phyloP scores from a whole-genome alignment of 1,140 invertebrate genomes.

The Penaeus japonicus region DNA sequence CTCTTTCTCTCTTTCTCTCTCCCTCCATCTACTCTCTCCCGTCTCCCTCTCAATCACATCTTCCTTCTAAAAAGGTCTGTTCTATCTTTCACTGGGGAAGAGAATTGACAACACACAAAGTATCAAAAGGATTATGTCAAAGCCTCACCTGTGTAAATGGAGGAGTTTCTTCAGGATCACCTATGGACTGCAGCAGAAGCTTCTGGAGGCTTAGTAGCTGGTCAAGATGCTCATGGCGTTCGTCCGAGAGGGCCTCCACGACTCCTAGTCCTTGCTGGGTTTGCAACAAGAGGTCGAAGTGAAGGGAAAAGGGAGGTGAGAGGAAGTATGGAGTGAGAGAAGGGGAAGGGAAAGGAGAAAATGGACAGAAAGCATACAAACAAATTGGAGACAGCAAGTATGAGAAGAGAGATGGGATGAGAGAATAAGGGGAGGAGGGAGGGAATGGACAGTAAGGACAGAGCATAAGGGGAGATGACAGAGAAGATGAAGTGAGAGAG shows the following conservation, averaged over 20 bases:
- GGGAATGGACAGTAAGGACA: neutral
- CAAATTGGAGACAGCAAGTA: neutral
- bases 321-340: too few species aligned
- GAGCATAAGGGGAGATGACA: neutral
- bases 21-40: too few species aligned
- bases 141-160: slow-evolving; percentile 48
- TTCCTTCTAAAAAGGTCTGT: too few species aligned
- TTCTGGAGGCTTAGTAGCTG: slow-evolving; percentile 50
- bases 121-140: too few species aligned
- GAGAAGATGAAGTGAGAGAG: neutral
- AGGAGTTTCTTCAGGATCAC: slow-evolving; percentile 40
- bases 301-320: neutral
- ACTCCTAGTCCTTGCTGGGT: slow-evolving; percentile 41
- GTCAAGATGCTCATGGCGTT: slow-evolving; percentile 31
- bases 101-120: too few species aligned
- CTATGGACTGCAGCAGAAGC: slow-evolving; percentile 42
- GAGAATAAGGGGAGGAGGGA: neutral
- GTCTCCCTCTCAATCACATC: too few species aligned
- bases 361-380: neutral
- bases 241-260: slow-evolving; percentile 34
- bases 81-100: too few species aligned
- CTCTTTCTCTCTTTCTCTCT: too few species aligned
- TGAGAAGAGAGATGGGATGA: neutral
- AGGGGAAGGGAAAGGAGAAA: neutral
- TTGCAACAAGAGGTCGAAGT: neutral